Evolutionary conservation across 1,140 invertebrate genomes (phyloP).

Genomic region (Drosophila nebulosa): DNA sequence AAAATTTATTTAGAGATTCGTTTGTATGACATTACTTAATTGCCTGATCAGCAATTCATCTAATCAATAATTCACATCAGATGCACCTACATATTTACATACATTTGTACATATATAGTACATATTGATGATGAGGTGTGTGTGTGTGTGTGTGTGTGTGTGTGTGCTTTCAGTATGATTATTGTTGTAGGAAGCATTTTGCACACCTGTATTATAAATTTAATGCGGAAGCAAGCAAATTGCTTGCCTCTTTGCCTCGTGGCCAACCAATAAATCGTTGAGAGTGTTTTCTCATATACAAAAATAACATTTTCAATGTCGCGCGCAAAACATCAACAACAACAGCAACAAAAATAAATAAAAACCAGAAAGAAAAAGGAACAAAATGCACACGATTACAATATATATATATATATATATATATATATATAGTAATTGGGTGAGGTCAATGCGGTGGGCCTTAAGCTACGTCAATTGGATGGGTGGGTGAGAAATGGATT

Average conservation of each 20-base stretch:
- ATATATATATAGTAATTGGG: constrained; percentile 54
- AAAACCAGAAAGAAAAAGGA: background rate
- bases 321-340: too few relatives aligned
- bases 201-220: constrained; percentile 40
- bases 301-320: constrained; percentile 65
- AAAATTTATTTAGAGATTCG: too few relatives aligned
- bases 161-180: background rate
- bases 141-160: too few relatives aligned
- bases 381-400: constrained; percentile 15
- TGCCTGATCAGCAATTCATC: background rate
- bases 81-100: background rate
- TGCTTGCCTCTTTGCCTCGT: constrained; percentile 25
- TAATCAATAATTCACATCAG: background rate
- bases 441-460: constrained; percentile 54
- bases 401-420: constrained; percentile 11
- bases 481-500: background rate
- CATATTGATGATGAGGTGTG: background rate
- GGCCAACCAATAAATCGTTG: constrained; percentile 37
- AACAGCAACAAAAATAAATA: background rate
- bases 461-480: constrained; percentile 33
- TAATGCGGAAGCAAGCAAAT: constrained; percentile 42
- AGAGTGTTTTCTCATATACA: constrained; percentile 15
- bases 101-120: background rate
- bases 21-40: background rate
- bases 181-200: background rate